phyloP scores from a whole-genome alignment of 1,140 invertebrate species.

The Calephelis virginiensis region DNA sequence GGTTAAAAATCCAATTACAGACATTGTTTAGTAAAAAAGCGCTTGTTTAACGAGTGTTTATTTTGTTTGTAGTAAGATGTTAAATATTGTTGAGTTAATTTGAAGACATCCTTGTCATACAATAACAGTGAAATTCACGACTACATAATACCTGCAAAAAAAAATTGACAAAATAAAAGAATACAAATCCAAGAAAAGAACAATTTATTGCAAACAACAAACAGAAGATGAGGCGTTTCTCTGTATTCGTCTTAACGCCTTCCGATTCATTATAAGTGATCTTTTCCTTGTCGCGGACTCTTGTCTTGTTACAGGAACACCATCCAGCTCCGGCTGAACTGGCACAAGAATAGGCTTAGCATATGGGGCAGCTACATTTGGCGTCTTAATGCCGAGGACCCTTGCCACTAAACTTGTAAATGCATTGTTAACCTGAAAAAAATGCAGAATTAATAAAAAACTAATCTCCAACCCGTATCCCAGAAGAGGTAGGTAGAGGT shows the following conservation, averaged over 20 bases:
- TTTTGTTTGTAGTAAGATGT: too few species aligned
- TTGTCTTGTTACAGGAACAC: conserved; percentile 1
- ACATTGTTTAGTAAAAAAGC: too few species aligned
- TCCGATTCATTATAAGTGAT: conserved; percentile 67
- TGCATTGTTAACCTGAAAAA: conserved; percentile 60
- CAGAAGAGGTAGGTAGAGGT: too few species aligned
- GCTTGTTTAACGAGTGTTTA: too few species aligned
- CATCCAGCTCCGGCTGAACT: neutral
- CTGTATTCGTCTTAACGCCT: conserved; percentile 59
- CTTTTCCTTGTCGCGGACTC: conserved; percentile 33
- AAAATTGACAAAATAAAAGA: conserved; percentile 1
- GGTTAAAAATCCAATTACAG: too few species aligned
- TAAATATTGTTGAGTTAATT: too few species aligned
- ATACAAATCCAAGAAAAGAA: conserved; percentile 19
- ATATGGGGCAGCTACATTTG: conserved; percentile 28
- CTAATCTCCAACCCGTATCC: too few species aligned
- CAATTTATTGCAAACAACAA: conserved; percentile 64
- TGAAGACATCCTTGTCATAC: too few species aligned
- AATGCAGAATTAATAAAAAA: conserved; percentile 14
- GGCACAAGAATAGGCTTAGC: conserved; percentile 23
- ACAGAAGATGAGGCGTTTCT: conserved; percentile 65
- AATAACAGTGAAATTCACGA: too few species aligned
- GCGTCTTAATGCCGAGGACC: conserved; percentile 51
- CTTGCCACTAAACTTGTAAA: conserved; percentile 62
- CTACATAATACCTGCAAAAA: too few species aligned